These are phyloP conservation scores for Caenorhabditis angaria DNA, from an alignment of 2,888 invertebrate species.

Conservation along the genomic window DNA sequence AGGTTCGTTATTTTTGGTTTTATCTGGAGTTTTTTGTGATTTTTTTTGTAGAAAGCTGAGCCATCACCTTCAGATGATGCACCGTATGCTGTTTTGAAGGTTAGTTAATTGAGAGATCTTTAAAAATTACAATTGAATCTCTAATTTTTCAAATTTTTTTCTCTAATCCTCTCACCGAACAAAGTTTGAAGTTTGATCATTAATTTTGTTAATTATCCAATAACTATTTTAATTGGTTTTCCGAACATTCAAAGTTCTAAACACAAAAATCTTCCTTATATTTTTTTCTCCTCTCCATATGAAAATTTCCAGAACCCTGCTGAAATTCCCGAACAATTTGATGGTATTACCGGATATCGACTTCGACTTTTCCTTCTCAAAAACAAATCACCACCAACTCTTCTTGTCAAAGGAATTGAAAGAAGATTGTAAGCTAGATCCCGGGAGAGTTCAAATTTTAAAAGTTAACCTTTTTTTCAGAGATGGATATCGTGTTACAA, in stretches of 20 bases:
- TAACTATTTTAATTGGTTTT: no score
- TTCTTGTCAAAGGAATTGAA: constrained; percentile 71
- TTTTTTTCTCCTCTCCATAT: not conserved
- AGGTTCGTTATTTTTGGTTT: not conserved
- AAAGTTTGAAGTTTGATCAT: no score
- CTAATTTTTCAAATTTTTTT: no score
- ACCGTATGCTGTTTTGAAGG: constrained; percentile 42
- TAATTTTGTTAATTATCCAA: no score
- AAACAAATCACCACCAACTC: constrained; percentile 70
- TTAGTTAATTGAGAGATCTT: no score
- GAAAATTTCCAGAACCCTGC: constrained; percentile 57
- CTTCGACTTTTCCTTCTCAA: constrained; percentile 67
- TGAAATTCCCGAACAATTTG: constrained; percentile 69
- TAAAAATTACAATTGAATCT: no score
- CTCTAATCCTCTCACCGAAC: no score
- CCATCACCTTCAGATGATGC: constrained; percentile 36
- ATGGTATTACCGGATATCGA: constrained; percentile 67
- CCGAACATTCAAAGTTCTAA: no score
- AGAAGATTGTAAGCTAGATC: constrained; percentile 61
- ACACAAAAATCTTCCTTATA: no score
- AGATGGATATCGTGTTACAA: constrained; percentile 70
- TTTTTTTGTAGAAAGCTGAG: constrained; percentile 24
- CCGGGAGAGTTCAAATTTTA: not conserved
- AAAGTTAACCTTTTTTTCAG: constrained; percentile 49
- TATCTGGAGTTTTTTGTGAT: not conserved